These are phyloP conservation scores for Botia almorhae DNA, from an alignment of 2,797 vertebrate genomes.

Conservation along the genomic window DNA sequence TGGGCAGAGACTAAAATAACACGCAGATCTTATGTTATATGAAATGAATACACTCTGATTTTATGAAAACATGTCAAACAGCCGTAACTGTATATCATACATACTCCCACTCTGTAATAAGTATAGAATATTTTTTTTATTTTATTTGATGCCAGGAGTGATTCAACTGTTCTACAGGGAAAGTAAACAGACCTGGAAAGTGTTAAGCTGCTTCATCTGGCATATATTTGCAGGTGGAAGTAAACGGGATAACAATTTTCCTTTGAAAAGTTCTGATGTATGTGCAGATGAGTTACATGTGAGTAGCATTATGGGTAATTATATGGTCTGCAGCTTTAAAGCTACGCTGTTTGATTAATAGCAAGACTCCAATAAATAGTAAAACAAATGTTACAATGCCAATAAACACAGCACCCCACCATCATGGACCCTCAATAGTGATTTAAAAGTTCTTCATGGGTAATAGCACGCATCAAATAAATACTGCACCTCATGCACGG, in stretches of 20 bases:
- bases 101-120: neutral
- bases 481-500: too few species aligned
- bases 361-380: too few species aligned
- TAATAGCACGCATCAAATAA: too few species aligned
- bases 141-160: neutral
- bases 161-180: neutral
- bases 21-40: neutral
- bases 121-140: too few species aligned
- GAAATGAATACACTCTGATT: neutral
- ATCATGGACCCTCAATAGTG: too few species aligned
- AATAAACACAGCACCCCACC: too few species aligned
- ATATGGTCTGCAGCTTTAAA: neutral
- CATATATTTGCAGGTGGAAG: neutral
- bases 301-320: neutral
- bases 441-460: neutral
- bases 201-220: too few species aligned
- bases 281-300: too few species aligned
- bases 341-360: too few species aligned
- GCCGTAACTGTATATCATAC: slow-evolving; percentile 30
- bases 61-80: slow-evolving; percentile 32
- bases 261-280: neutral
- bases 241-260: neutral
- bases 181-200: too few species aligned
- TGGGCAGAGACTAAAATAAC: slow-evolving; percentile 8
- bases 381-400: too few species aligned